Evolutionary conservation across 1,140 invertebrate species (phyloP), one percentile per base, ranked within the genome.

Genomic region (Campoletis sonorensis): DNA sequence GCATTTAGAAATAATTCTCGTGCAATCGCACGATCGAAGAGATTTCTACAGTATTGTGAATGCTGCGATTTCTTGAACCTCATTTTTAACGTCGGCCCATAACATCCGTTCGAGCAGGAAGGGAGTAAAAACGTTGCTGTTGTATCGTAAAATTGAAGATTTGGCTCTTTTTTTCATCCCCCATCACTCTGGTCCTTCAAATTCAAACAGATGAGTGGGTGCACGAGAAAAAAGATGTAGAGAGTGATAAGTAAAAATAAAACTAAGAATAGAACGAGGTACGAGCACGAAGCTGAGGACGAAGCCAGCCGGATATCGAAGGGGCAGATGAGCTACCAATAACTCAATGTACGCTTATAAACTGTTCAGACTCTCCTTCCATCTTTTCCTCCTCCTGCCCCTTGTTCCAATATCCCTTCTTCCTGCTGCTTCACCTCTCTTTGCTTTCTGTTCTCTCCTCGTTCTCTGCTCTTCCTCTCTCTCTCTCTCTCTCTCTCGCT

Each of bases 281-380:
- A n/a, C 27, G 54, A 78, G 61, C 67, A 78, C 76, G 76, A 64
- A 78, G 54, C 67, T n/a, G 76, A 78, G 67, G 76, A 30, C 76
- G 84, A 85, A 88, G 85, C 85, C 86, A 88, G 84, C 81, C 85
- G 86, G 87, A 89, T 90, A 89, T 90, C 86, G 89, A 88, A 86
- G 84, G 82, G 86, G 86, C 85, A 89, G 88, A 90, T 89, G 88
- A 89, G 88, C 88, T 90, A 90, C 87, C 89, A 89, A 90, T 90
- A 90, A 89, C 88, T 90, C 89, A 90, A 89, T 89, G 89, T 89
- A 87, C 89, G 88, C 88, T 90, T 90, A 88, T 90, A 90, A 89
- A 90, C 89, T 89, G 88, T 89, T 89, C 89, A 90, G 88, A 90
- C 88, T 87, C 85, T 82, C 82, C 82, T 79, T 80, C 81, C 83